Conservation (phyloP, 1,140 invertebrate species). For the Calycopis cecrops region DNA sequence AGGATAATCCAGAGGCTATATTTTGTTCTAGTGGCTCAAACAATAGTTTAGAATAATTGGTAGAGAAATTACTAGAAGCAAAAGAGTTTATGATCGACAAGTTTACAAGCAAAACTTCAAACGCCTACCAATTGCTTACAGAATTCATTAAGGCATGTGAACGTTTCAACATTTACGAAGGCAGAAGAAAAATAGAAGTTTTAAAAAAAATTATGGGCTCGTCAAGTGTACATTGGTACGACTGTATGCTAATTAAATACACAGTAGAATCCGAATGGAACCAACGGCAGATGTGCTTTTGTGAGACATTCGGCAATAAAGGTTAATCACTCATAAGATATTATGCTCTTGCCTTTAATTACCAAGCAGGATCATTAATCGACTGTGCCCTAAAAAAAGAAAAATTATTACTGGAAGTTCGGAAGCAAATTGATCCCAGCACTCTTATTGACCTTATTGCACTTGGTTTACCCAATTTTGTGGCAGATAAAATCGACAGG, state of each 20-base stretch:
- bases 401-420: too few species aligned
- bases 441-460: too few species aligned
- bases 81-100: slow-evolving; percentile 29
- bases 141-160: slow-evolving; percentile 39
- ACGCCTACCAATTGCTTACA: slow-evolving; percentile 40
- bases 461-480: too few species aligned
- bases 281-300: slow-evolving; percentile 24
- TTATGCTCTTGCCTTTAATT: slow-evolving; percentile 20
- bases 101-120: slow-evolving; percentile 33
- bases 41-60: slow-evolving; percentile 25
- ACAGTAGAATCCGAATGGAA: slow-evolving; percentile 25
- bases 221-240: slow-evolving; percentile 38
- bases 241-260: slow-evolving; percentile 22
- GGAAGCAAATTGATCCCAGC: too few species aligned
- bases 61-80: slow-evolving; percentile 28
- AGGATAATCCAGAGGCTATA: slow-evolving; percentile 11
- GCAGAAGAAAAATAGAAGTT: slow-evolving; percentile 38
- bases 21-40: slow-evolving; percentile 6
- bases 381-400: too few species aligned
- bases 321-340: slow-evolving; percentile 27
- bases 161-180: slow-evolving; percentile 32
- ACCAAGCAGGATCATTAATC: too few species aligned
- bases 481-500: too few species aligned
- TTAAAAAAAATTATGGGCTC: slow-evolving; percentile 38
- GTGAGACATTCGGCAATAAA: slow-evolving; percentile 26